Conservation (phyloP, 1,140 invertebrate species). For the Rhopalosiphum padi region DNA sequence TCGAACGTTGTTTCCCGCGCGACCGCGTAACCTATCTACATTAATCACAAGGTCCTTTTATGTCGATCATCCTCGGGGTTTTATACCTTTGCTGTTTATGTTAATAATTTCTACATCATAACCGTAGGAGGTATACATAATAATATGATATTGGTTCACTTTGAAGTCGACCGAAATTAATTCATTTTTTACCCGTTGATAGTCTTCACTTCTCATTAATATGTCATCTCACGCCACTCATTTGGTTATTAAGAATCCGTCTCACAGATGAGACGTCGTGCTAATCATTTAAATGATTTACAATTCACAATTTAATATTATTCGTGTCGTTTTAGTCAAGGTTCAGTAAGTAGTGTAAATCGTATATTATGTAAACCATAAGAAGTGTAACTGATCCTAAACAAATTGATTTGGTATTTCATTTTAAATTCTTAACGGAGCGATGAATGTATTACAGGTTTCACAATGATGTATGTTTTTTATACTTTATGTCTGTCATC, state of each 20-base stretch:
- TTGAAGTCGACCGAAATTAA: background rate
- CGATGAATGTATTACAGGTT: background rate
- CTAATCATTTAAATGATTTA: constrained; percentile 2
- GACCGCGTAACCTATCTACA: background rate
- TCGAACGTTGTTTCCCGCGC: background rate
- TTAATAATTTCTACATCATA: background rate
- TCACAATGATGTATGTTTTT: background rate
- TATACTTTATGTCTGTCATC: background rate
- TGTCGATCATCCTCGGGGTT: background rate
- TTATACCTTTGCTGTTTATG: background rate
- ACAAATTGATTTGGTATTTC: background rate
- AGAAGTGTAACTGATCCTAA: background rate
- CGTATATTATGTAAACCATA: background rate
- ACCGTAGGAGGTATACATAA: background rate
- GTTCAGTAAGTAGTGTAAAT: background rate
- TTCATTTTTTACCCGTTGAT: background rate
- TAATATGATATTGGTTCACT: background rate
- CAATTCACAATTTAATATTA: background rate
- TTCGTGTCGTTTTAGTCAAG: constrained; percentile 3
- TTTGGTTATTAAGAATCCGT: background rate
- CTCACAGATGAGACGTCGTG: background rate
- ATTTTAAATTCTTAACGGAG: background rate
- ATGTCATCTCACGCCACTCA: background rate
- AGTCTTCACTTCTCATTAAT: background rate
- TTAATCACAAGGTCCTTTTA: constrained; percentile 12